phyloP scores from a whole-genome alignment of 1,140 invertebrate genomes.

The Thaumetopoea pityocampa region DNA sequence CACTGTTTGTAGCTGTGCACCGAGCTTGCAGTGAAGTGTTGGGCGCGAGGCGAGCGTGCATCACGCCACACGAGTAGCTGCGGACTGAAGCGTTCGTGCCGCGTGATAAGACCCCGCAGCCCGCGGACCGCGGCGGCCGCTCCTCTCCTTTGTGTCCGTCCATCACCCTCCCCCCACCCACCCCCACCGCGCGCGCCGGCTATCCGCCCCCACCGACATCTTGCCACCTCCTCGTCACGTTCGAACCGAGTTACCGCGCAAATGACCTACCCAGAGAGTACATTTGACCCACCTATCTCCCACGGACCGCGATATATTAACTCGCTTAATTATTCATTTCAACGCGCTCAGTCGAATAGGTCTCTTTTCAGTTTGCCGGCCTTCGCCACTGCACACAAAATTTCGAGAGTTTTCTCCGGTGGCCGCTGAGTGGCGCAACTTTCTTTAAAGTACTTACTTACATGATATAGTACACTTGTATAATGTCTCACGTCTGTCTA shows the following conservation, averaged over 20 bases:
- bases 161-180: constrained; percentile 30
- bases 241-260: constrained; percentile 34
- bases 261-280: too few species aligned
- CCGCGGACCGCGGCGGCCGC: constrained; percentile 54
- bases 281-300: constrained; percentile 50
- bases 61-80: constrained; percentile 53
- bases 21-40: constrained; percentile 16
- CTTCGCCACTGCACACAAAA: too few species aligned
- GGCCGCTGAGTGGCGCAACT: constrained; percentile 40
- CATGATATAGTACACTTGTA: too few species aligned
- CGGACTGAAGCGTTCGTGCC: constrained; percentile 62
- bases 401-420: constrained; percentile 20
- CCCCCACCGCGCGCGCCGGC: constrained; percentile 24
- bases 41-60: constrained; percentile 36
- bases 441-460: too few species aligned
- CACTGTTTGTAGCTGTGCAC: constrained; percentile 52
- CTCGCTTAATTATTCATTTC: constrained; percentile 60
- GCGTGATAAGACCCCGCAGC: constrained; percentile 54
- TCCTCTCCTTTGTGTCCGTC: constrained; percentile 65
- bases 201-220: constrained; percentile 20
- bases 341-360: too few species aligned
- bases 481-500: constrained; percentile 50
- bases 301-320: constrained; percentile 66
- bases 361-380: too few species aligned
- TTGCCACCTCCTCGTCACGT: constrained; percentile 26